Base-by-base conservation (phyloP, 2,797 vertebrate genomes). In the Acrocephalus scirpaceus region DNA sequence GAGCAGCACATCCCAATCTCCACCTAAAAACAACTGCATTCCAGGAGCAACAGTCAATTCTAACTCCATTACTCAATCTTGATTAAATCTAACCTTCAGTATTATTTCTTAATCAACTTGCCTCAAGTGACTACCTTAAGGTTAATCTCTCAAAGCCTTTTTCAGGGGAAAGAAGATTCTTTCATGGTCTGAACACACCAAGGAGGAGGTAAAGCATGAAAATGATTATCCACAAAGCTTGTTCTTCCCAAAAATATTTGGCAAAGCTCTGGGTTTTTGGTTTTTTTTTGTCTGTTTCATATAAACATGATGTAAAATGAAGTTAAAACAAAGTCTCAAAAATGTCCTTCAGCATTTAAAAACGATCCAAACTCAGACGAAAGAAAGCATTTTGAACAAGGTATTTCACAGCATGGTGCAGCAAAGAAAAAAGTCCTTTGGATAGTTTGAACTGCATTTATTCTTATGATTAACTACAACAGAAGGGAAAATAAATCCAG, bases 331-430 rank as follows among this genome's bases (percentile, higher is more conserved):
- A 76, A 73, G 79, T 78, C 88, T 90, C 74, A 70, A 76, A 85
- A 95, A 95, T 40, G 83, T 85, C 90, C 75, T 92, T 92, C 81
- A 86, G 85, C 62, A 53, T 56, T 65, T 86, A 78, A 74, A 91
- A 91, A 58, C 1, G 14, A 91, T 87, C 53, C 38, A 54, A 57
- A 69, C 54, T 62, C 12, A 10, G 75, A 83, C 42, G 66, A 69
- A 78, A 94, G 69, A 86, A 74, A 72, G 72, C 10, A 48, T 57
- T 89, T 66, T 34, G 34, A 89, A 88, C 10, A 23, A 69, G 65
- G 75, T 30, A 77, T 25, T 88, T 85, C 6, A 1, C 72, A 93
- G 78, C 38, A 22, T 1, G 8, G 40, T 45, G 62, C 54, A 78
- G 66, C 14, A 78, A 80, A 79, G 61, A 69, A 50, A 60, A 81